These are phyloP conservation scores for Elgaria multicarinata DNA, from an alignment of 2,113 vertebrate species.

Conservation along the genomic window DNA sequence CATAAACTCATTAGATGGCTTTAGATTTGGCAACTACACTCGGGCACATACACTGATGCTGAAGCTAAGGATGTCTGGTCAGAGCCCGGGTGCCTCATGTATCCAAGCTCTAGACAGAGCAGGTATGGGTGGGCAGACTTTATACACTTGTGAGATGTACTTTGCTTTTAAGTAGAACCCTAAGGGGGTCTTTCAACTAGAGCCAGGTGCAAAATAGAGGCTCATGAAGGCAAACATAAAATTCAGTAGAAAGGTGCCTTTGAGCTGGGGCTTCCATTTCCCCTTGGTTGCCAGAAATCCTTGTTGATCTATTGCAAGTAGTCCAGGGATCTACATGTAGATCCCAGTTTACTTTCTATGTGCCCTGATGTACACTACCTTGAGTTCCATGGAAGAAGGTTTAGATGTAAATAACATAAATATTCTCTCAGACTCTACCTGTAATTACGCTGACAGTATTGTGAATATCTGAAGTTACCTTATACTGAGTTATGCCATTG, in stretches of 20 bases:
- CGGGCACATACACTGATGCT: neutral
- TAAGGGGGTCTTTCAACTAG: neutral
- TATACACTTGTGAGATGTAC: neutral
- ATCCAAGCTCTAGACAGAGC: neutral
- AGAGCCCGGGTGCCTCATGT: neutral
- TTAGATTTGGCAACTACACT: neutral
- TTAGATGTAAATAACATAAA: neutral
- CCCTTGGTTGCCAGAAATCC: neutral
- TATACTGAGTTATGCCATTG: neutral
- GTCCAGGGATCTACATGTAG: neutral
- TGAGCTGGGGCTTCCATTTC: neutral
- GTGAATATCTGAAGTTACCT: neutral
- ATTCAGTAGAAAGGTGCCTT: neutral
- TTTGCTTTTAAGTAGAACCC: neutral
- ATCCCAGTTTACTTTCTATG: neutral
- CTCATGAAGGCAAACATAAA: neutral
- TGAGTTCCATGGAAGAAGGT: neutral
- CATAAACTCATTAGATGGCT: neutral
- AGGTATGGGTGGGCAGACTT: neutral
- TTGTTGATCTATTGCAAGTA: neutral
- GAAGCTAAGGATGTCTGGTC: neutral
- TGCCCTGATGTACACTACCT: neutral
- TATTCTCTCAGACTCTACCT: neutral
- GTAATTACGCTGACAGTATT: neutral
- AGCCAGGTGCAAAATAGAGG: neutral